Evolutionary conservation across 2,888 invertebrate species (phyloP), one percentile per base, ranked within the genome.

Genomic region (Alcis repandata): DNA sequence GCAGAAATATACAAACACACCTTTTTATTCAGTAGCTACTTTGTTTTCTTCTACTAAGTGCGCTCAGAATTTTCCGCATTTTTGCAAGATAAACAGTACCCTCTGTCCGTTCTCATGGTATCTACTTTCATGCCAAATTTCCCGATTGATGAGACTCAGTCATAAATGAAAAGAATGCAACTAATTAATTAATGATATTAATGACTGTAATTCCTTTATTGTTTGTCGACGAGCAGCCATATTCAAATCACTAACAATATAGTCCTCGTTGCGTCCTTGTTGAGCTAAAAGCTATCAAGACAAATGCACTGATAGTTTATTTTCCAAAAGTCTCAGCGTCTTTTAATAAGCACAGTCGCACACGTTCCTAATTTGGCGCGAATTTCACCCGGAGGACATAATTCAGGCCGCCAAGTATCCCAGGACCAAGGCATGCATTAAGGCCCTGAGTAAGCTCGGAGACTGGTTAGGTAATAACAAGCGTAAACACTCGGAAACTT

Each of bases 401-500:
- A 56, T 59, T 45, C 36, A 43, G 20, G 13, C 38, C 19, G 22
- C 51, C 45, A 59, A 56, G 27, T 57, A 46, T 65, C 51, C 40
- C 56, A 33, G 20, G 15, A 54, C 22, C 41, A 43, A 56, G 41
- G 54, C 45, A 13, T 59, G 43, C 27, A 40, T 33, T 48, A 49
- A 58, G 22, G 43, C 33, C 49, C 56, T 22, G 54, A n/a, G 32
- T 19, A 59, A 56, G 49, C 15, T 20, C 19, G n/a, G 38, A 38
- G 22, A 45, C 64, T 57, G 40, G 56, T 43, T 41, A 56, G 59
- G 27, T 59, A 49, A 32, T 49, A 64, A 64, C 54, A 15, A 54
- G 43, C 59, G 53, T 56, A 59, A 59, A 56, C 56, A 65, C 59
- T 60, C 60, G 36, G 56, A 40, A 60, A 60, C 65, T 65, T 56